Evolutionary conservation across 2,797 vertebrate genomes (phyloP).

Genomic region (Pseudomugil tenellus): DNA sequence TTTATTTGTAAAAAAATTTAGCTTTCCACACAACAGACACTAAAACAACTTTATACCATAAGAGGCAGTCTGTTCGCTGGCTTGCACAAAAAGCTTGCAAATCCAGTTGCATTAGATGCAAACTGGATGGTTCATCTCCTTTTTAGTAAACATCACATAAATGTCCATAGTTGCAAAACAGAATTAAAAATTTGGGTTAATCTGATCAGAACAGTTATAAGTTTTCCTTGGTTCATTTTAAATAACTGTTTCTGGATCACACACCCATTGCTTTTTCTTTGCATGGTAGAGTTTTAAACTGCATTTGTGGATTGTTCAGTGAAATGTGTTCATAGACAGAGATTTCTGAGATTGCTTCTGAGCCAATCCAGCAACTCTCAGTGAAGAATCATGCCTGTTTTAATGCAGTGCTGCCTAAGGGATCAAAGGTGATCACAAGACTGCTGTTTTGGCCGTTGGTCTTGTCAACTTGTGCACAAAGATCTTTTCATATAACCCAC

Average conservation of each 20-base stretch:
- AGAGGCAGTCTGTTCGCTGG: background rate
- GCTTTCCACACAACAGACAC: no score
- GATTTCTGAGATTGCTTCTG: background rate
- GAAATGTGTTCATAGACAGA: background rate
- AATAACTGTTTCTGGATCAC: background rate
- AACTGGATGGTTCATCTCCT: background rate
- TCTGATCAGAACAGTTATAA: background rate
- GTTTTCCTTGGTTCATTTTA: background rate
- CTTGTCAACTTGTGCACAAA: background rate
- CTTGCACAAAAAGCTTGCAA: no score
- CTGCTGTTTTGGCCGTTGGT: background rate
- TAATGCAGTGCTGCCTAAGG: background rate
- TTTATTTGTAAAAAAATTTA: no score
- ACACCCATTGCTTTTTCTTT: background rate
- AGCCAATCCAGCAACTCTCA: no score
- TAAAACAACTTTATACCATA: background rate
- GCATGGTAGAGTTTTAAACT: background rate
- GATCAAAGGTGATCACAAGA: background rate
- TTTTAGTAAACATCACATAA: background rate
- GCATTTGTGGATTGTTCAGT: background rate
- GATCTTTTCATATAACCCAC: background rate
- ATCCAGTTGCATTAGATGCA: no score
- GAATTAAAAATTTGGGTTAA: background rate
- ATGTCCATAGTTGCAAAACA: background rate
- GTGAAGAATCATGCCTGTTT: background rate